A percentile compares a stretch with the other conserved stretches of the same genome.
Conservation (phyloP, 1,140 invertebrate species). For the Papilio aristodemus region DNA sequence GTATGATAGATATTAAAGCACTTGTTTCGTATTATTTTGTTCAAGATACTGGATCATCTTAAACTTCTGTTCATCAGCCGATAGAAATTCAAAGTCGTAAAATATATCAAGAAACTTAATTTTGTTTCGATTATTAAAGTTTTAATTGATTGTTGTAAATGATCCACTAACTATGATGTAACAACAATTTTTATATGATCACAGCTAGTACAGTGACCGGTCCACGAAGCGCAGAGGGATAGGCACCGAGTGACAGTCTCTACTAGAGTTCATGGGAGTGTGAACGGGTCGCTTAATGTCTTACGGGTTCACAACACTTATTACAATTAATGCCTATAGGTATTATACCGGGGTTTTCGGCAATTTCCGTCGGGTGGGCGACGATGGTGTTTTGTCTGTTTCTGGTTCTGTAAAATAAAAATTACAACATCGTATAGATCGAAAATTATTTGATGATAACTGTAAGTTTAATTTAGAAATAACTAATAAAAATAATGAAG, state of each 20-base stretch:
- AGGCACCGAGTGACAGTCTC: constrained; percentile 77
- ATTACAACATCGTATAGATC: constrained; percentile 45
- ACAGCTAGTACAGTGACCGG: constrained; percentile 49
- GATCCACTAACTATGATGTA: constrained; percentile 48
- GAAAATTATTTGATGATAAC: not conserved
- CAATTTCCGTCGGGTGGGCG: constrained; percentile 93
- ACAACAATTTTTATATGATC: constrained; percentile 37
- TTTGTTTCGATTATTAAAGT: too few species aligned
- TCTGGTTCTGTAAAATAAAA: constrained; percentile 85
- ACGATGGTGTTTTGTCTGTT: constrained; percentile 90
- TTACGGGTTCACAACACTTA: constrained; percentile 77
- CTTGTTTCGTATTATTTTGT: too few species aligned
- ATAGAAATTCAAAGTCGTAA: not conserved
- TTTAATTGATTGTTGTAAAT: too few species aligned
- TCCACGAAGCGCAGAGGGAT: constrained; percentile 64
- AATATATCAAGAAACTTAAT: not conserved
- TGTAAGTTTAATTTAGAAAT: not conserved
- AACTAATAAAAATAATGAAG: constrained; percentile 15
- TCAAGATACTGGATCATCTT: constrained; percentile 50
- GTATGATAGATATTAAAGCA: too few species aligned
- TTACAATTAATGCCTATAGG: constrained; percentile 75
- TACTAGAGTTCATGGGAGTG: constrained; percentile 68
- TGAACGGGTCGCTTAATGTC: constrained; percentile 58
- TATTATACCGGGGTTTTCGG: constrained; percentile 96
- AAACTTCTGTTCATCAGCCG: constrained; percentile 22